Percentiles rank a stretch among this genome's conserved stretches.
Evolutionary conservation across 1,140 invertebrate species (phyloP).

Genomic region (Vanessa tameamea): DNA sequence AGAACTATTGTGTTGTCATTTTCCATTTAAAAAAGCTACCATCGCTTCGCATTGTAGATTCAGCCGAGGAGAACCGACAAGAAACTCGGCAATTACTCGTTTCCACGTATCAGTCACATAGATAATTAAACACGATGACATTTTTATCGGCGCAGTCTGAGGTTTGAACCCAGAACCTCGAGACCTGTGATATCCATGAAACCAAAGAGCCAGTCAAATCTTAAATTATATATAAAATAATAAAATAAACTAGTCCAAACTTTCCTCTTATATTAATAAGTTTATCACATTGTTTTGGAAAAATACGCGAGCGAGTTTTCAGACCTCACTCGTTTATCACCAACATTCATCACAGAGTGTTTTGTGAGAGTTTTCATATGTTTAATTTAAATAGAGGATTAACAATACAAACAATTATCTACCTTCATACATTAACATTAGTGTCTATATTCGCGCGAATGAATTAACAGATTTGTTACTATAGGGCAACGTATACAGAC

Average conservation of each 20-base stretch:
- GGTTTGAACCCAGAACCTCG: too few species aligned
- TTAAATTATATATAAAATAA: too few species aligned
- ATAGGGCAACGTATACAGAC: not conserved
- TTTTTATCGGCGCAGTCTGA: too few species aligned
- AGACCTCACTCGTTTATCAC: conserved; percentile 46
- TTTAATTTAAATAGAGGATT: conserved; percentile 20
- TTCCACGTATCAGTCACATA: too few species aligned
- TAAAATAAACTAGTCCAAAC: not conserved
- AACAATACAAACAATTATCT: not conserved
- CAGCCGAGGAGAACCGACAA: too few species aligned
- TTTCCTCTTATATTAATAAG: conserved; percentile 6
- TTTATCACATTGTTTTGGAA: conserved; percentile 11
- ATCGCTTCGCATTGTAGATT: too few species aligned
- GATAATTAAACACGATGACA: too few species aligned
- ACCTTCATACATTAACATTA: not conserved
- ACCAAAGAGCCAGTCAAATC: too few species aligned
- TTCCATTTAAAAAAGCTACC: too few species aligned
- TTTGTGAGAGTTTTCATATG: conserved; percentile 26
- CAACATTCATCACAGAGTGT: conserved; percentile 38
- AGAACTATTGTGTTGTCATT: too few species aligned
- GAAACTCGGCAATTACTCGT: too few species aligned
- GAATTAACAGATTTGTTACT: not conserved
- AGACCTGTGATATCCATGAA: too few species aligned
- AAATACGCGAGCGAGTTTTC: conserved; percentile 26
- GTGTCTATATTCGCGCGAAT: not conserved